Base-by-base conservation (phyloP, 53 echinoderm and acorn worm species). In the Zoroaster sp. region DNA sequence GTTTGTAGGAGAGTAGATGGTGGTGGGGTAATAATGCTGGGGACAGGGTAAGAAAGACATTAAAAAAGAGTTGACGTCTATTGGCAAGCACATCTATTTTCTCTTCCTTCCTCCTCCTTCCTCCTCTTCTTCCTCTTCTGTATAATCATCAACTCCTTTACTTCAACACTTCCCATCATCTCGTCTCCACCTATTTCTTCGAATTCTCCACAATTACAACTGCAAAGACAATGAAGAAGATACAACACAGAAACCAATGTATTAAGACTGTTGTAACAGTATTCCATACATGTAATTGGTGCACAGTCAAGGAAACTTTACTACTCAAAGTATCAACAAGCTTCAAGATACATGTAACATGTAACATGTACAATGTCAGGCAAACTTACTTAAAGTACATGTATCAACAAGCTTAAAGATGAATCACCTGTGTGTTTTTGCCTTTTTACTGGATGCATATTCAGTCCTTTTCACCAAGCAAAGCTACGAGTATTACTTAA, bases 141-240 rank as follows among this genome's bases (percentile, higher is more conserved):
- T 20, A 38, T 25, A 21, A 14, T 20, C 39, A 23, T 36, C 39
- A 38, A 42, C 81, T 66, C 67, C 81, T 66, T 78, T 53, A 76
- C 77, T 66, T 35, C 30, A 74, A 51, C 59, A 86, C 37, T 21
- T 21, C 12, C 53, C 4, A 18, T 37, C 53, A 85, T 85, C 40
- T 40, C 25, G 55, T 59, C 75, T 74, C 87, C 55, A 49, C 73
- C 17, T 32, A 35, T 0, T 55, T 55, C 0, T 47, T 68, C 54
- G 66, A 21, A 10, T 72, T 72, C 41, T 88, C 40, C 66, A 88
- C 88, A 67, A 88, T 88, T 77, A 72, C 76, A 77, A 88, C 88
- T 88, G 88, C 40, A 43, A 77, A 76, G 51, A 10, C 33, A 25
- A 67, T 37, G 38, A 45, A 34, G 11, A 45, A 32, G 40, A 33